Evolutionary conservation across 37 sponge, comb jelly and placozoan genomes (phyloP), one percentile per base, ranked within the genome.

Genomic region (Hexactinellida sp.): DNA sequence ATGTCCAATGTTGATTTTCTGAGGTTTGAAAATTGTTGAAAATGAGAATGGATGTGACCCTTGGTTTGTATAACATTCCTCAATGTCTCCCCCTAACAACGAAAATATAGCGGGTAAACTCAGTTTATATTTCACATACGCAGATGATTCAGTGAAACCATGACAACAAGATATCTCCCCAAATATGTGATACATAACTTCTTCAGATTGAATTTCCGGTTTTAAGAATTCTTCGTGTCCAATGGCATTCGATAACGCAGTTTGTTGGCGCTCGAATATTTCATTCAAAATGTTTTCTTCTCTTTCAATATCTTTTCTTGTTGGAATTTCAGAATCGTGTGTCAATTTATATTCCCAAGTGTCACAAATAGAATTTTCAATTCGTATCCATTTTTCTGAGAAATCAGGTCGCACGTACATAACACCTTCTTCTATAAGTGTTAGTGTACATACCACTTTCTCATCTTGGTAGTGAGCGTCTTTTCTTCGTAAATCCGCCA

Each of bases 81-180:
- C 76, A 7, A 21, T 63, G 3, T 63, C 76, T 3, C 76, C 34
- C 30, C 28, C 21, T 25, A 63, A 1, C 76, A 63, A 63, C 30
- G 3, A 1, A 63, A 63, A 63, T 25, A 23, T 23, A 25, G 19
- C 76, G 3, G 76, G 30, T 23, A 63, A 63, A 32, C 5, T 23
- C 34, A 63, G 30, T 7, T 32, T 32, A n/a, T 63, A 63, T n/a
- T n/a, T 63, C 76, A 63, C 76, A 63, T 63, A 63, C 76, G 13
- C 28, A 63, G 76, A 63, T 32, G 76, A 63, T 63, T 10, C 13
- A 32, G 76, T 10, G 76, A 63, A 63, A 63, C 76, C 76, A 63
- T 63, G 34, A 63, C 76, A 63, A 63, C 76, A 63, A n/a, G 76
- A 63, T 63, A 63, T 63, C 76, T 63, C 76, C 13, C 76, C 76